Base-by-base conservation (phyloP, 2,113 vertebrate genomes). In the Microtus ochrogaster region DNA sequence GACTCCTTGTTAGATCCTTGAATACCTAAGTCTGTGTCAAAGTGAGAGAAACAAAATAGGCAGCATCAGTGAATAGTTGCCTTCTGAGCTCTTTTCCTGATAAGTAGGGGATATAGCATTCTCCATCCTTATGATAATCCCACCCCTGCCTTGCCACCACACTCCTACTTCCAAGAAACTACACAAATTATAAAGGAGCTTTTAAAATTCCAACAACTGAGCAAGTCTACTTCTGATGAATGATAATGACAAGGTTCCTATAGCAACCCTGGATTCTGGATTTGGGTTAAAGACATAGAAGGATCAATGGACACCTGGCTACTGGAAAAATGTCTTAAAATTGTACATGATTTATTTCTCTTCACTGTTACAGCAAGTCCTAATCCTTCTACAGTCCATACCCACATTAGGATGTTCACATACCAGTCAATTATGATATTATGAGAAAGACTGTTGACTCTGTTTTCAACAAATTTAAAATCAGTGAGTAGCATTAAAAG, bases 261-360 rank as follows among this genome's bases (percentile, higher is more conserved):
- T 97, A 92, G 98, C 95, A 98, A 98, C 97, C 58, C 61, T 95
- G 93, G 96, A 89, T 98, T 96, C 95, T 97, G 94, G 97, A 85
- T 94, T 90, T 68, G 91, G 87, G 87, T 68, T 91, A 96, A 79
- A 81, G 78, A 86, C 95, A 95, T 39, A 97, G 58, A 97, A 52
- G 85, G 94, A 97, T 93, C 96, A 96, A 49, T 97, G 92, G 96
- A 81, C 90, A 96, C 91, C 97, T 66, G 82, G 63, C 81, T 95
- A 90, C 58, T 85, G 88, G 10, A 41, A 33, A 92, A 94, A 95
- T 55, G 33, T 47, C 86, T 95, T 78, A 3, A 78, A 82, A 89
- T 30, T 21, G 12, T 41, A 19, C 24, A 39, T 52, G 33, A 16
- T 36, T 61, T 41, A n/a, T 24, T 73, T 72, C 4, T 14, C 72